These are phyloP conservation scores for Polydesmus complanatus DNA, from an alignment of 2,888 invertebrate species.

Conservation along the genomic window DNA sequence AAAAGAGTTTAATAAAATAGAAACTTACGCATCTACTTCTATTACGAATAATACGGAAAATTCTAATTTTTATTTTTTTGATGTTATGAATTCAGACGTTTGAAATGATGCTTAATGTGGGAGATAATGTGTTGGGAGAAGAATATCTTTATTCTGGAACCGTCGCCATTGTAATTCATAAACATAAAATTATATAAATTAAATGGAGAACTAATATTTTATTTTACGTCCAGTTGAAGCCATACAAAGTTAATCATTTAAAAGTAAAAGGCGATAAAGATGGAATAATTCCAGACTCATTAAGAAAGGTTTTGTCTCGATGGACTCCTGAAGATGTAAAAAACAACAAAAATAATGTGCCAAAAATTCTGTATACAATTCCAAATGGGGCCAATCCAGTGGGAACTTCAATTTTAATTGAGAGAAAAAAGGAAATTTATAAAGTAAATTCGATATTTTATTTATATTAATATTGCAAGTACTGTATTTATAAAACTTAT, in stretches of 20 bases:
- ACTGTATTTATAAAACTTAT: background rate
- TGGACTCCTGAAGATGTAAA: slow-evolving; percentile 32
- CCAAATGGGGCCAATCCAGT: slow-evolving; percentile 66
- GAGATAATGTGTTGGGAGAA: slow-evolving; percentile 54
- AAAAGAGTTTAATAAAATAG: no score
- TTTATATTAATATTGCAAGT: background rate
- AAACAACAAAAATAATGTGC: slow-evolving; percentile 44
- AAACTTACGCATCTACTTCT: no score
- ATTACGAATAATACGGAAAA: background rate
- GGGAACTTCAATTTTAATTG: slow-evolving; percentile 50
- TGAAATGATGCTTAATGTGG: slow-evolving; percentile 53
- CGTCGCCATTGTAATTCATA: slow-evolving; percentile 46
- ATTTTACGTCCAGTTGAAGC: slow-evolving; percentile 45
- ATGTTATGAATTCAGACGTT: slow-evolving; percentile 36
- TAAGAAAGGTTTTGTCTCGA: slow-evolving; percentile 42
- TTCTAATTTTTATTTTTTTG: background rate
- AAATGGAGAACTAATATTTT: slow-evolving; percentile 10
- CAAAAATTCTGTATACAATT: slow-evolving; percentile 54
- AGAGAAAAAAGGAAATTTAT: slow-evolving; percentile 54
- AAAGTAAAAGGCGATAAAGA: slow-evolving; percentile 53
- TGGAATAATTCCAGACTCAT: slow-evolving; percentile 48
- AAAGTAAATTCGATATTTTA: slow-evolving; percentile 26
- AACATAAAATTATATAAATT: background rate
- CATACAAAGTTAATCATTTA: slow-evolving; percentile 49
- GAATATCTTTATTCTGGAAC: slow-evolving; percentile 57